A percentile compares a stretch with the other conserved stretches of the same genome.
Conservation (phyloP, 1,140 invertebrate genomes). For the Zaprionus capensis region DNA sequence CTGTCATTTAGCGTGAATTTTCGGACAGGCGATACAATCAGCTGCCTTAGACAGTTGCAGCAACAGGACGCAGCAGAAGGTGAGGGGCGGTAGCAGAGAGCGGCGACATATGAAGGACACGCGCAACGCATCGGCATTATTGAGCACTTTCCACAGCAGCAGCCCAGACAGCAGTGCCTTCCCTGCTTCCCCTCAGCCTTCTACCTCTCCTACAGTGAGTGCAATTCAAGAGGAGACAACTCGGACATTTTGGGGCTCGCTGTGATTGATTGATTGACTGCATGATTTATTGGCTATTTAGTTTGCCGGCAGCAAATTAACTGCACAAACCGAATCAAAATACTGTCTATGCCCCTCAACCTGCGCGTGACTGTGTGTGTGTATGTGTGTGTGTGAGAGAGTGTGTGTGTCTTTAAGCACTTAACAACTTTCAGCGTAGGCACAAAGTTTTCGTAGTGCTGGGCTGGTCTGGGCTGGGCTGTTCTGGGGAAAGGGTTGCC, state of each 20-base stretch:
- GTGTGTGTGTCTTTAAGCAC: slow-evolving; percentile 66
- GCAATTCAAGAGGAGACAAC: neutral
- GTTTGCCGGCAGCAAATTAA: slow-evolving; percentile 67
- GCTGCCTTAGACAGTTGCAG: neutral
- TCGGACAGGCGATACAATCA: neutral
- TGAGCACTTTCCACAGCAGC: neutral
- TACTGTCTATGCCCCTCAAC: slow-evolving; percentile 41
- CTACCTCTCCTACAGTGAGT: neutral
- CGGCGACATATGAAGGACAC: neutral
- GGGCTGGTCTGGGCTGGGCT: neutral
- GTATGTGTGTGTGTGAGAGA: neutral
- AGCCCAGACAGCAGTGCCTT: neutral
- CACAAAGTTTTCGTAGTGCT: slow-evolving; percentile 54
- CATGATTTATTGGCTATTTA: slow-evolving; percentile 81
- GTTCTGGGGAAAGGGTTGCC: slow-evolving; percentile 1
- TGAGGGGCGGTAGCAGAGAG: neutral
- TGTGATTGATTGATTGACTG: slow-evolving; percentile 70
- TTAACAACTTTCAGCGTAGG: slow-evolving; percentile 70
- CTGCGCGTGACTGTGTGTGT: slow-evolving; percentile 4
- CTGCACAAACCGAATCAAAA: slow-evolving; percentile 72
- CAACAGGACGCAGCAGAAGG: too few species aligned
- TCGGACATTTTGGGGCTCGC: slow-evolving; percentile 11
- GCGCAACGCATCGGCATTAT: neutral
- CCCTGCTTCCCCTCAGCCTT: neutral
- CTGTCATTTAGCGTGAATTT: neutral